These are phyloP conservation scores for Tribolium freemani DNA, from an alignment of 2,888 invertebrate species.

Conservation along the genomic window DNA sequence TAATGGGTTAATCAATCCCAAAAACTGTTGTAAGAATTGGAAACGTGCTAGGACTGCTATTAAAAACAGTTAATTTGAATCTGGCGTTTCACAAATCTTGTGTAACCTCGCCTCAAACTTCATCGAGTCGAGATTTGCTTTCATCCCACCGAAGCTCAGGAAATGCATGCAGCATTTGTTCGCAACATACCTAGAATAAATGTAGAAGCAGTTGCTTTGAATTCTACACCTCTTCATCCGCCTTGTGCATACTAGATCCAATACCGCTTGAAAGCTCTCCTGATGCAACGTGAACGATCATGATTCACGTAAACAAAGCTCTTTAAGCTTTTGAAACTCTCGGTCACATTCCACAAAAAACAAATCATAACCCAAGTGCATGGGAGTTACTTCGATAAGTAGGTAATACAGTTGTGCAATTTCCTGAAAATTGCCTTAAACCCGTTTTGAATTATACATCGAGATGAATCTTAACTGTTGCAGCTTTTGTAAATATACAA, in stretches of 20 bases:
- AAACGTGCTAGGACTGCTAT: too few relatives aligned
- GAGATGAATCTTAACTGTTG: not conserved
- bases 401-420: conserved; percentile 1
- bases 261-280: conserved; percentile 21
- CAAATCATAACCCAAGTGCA: too few relatives aligned
- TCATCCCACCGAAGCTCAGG: not conserved
- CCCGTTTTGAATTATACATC: conserved; percentile 8
- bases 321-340: not conserved
- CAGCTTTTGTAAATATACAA: too few relatives aligned
- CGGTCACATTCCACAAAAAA: too few relatives aligned
- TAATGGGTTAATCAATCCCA: not conserved
- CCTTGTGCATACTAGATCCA: conserved; percentile 16
- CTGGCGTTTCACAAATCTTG: not conserved
- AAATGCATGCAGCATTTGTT: conserved; percentile 7
- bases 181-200: conserved; percentile 1
- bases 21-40: too few relatives aligned
- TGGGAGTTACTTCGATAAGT: too few relatives aligned
- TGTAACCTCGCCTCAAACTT: not conserved
- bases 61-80: not conserved
- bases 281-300: conserved; percentile 16
- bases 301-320: conserved; percentile 23
- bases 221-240: conserved; percentile 8
- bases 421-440: conserved; percentile 6
- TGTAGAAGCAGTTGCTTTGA: conserved; percentile 14
- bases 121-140: not conserved